A percentile compares a stretch with the other conserved stretches of the same genome.
Conservation (phyloP, 2,797 vertebrate genomes). For the Lagorchestes hirsutus region DNA sequence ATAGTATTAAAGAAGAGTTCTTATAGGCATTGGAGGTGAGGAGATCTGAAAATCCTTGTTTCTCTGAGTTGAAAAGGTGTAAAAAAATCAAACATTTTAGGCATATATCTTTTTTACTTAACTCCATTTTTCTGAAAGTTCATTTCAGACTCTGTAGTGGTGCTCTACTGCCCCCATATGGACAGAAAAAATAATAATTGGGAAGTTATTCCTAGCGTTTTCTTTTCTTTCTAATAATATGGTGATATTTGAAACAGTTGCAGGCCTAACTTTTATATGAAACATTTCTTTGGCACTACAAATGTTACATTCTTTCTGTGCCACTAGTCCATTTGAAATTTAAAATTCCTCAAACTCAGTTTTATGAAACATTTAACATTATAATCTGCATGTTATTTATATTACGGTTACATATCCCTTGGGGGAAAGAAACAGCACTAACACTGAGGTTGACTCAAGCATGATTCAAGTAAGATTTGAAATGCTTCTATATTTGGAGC, state of each 20-base stretch:
- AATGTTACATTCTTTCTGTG: neutral
- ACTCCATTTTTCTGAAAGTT: neutral
- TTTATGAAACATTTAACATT: neutral
- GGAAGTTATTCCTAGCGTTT: neutral
- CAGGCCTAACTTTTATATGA: neutral
- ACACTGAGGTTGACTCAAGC: neutral
- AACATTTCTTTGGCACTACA: neutral
- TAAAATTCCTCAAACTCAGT: neutral
- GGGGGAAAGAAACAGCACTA: neutral
- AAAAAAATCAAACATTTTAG: slow-evolving; percentile 10
- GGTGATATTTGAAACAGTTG: neutral
- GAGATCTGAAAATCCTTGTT: neutral
- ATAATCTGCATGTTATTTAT: neutral
- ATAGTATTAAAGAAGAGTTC: neutral
- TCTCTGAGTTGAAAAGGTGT: neutral
- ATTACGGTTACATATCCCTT: neutral
- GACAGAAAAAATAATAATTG: neutral
- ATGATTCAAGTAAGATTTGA: neutral
- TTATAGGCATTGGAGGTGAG: neutral
- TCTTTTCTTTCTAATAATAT: neutral
- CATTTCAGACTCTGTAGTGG: neutral
- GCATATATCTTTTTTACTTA: neutral
- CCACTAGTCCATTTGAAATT: neutral
- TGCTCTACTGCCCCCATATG: slow-evolving; percentile 66
- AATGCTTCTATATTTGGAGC: neutral